Evolutionary conservation across 2,797 vertebrate species (phyloP), one percentile per base, ranked within the genome.

Genomic region (Sebastes baramenuke): DNA sequence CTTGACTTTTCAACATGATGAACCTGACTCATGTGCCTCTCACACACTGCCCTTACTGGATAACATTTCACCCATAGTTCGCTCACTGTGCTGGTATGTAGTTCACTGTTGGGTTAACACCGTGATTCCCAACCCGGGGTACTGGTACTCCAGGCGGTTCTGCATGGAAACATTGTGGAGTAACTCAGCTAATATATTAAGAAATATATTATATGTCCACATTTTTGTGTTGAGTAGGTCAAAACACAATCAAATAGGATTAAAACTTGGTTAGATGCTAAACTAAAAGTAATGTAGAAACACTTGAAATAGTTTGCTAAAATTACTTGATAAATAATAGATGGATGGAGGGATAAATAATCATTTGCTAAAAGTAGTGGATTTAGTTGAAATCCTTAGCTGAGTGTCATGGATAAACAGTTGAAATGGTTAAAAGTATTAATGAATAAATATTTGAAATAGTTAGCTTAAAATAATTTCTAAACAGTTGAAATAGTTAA

Each of bases 1-100:
- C 64, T 71, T 90, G 88, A 91, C 88, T 87, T 92, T 88, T 93
- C 62, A 78, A 78, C 85, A 88, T 68, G 72, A 69, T 89, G 80
- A 91, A 72, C 80, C 29, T 61, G 69, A 71, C 73, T 83, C 46
- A 6, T 11, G 38, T 70, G 65, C 62, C 71, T 85, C 16, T n/a
- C 55, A 2, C 55, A 58, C 16, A 25, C 54, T 67, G 56, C 61
- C 67, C 58, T 87, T 13, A 66, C 72, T 67, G 49, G 22, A 55
- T 76, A 67, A 73, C 67, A 67, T 91, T 82, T 83, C 68, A 87
- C 72, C 36, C 1, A 75, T 32, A 27, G 10, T 32, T 82, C 36
- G 59, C 55, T 65, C 54, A 59, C 67, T 70, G 42, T 58, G 36
- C 56, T 71, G 76, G 38, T 64, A 65, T 75, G 36, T 34, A 30